These are phyloP conservation scores for Amazona guildingii DNA, from an alignment of 2,113 vertebrate genomes.

Conservation along the genomic window DNA sequence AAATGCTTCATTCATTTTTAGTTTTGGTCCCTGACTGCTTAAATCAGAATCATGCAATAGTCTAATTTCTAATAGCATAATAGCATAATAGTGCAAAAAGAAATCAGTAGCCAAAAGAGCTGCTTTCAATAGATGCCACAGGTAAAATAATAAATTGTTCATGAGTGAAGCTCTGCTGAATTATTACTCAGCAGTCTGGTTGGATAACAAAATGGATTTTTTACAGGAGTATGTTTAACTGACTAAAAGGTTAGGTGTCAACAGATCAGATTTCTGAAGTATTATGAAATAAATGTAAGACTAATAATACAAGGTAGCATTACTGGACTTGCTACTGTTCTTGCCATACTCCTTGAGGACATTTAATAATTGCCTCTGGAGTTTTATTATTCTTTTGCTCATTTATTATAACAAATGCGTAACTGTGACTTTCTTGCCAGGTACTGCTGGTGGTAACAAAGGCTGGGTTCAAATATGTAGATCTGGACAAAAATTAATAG, in stretches of 20 bases:
- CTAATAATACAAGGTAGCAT: not conserved
- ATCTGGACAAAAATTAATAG: not conserved
- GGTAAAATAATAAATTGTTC: slow-evolving; percentile 6
- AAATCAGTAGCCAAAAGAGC: not conserved
- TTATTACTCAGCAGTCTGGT: not conserved
- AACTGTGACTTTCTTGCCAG: not conserved
- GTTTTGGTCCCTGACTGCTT: not conserved
- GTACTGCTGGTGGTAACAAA: not conserved
- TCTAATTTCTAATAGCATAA: not conserved
- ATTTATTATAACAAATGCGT: not conserved
- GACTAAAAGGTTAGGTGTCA: not conserved
- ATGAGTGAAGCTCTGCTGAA: not conserved
- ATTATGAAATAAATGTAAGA: not conserved
- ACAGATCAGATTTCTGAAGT: not conserved
- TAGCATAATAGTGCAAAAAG: not conserved
- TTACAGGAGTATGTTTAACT: not conserved
- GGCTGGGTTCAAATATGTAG: not conserved
- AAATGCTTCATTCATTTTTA: not conserved
- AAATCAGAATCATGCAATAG: not conserved
- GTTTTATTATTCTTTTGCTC: slow-evolving; percentile 1
- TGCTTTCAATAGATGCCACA: not conserved
- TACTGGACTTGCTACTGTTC: not conserved
- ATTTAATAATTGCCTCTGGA: not conserved
- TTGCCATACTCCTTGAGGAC: not conserved
- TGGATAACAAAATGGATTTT: not conserved